Conservation (phyloP, 2,113 vertebrate genomes). For the Danionella cerebrum region DNA sequence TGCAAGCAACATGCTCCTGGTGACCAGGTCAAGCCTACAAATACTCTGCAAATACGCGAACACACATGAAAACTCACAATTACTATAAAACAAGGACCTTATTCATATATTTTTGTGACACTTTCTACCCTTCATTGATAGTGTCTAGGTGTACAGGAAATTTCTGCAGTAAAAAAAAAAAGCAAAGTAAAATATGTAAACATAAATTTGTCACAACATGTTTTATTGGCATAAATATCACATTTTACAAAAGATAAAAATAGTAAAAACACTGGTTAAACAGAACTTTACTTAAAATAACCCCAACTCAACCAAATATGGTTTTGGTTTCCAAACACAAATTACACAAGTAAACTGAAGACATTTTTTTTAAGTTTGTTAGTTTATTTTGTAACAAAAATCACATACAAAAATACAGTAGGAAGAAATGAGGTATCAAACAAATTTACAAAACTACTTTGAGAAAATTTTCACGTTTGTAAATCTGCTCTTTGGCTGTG, state of each 20-base stretch:
- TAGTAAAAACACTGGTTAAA: conserved; percentile 33
- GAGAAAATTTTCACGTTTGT: conserved; percentile 38
- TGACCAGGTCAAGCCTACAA: too few relatives aligned
- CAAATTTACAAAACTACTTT: conserved; percentile 69
- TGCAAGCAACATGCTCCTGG: too few relatives aligned
- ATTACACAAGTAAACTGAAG: conserved; percentile 15
- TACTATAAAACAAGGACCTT: too few relatives aligned
- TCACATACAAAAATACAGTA: conserved; percentile 74
- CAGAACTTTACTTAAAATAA: conserved; percentile 11
- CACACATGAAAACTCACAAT: too few relatives aligned
- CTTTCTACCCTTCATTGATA: too few relatives aligned
- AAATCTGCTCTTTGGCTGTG: conserved; percentile 37
- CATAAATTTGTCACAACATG: conserved; percentile 42
- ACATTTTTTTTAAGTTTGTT: conserved; percentile 29
- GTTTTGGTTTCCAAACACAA: conserved; percentile 20
- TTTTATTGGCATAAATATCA: conserved; percentile 73
- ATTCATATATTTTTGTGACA: too few relatives aligned
- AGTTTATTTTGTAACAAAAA: conserved; percentile 54
- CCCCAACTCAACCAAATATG: not conserved
- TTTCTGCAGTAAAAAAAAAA: too few relatives aligned
- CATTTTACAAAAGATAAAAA: conserved; percentile 55
- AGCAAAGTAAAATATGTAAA: too few relatives aligned
- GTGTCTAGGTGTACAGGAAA: too few relatives aligned
- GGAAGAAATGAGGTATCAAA: conserved; percentile 93
- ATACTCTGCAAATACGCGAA: too few relatives aligned